Base-by-base conservation (phyloP, 2,113 vertebrate genomes). In the Gymnocephalus cernua region DNA sequence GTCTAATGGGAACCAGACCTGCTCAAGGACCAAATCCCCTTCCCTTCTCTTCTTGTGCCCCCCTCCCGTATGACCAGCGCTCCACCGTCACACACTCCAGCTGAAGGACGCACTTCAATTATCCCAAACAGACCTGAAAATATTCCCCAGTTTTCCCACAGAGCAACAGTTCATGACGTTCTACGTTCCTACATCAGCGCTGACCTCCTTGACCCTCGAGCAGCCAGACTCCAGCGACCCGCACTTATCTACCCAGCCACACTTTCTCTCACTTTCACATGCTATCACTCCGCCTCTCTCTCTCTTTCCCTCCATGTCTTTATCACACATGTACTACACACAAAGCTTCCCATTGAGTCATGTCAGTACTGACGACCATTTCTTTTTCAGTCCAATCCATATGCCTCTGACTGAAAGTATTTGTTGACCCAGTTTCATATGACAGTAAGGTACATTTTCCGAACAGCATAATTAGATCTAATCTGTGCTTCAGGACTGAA, bases 1-100 rank as follows among this genome's bases (percentile, higher is more conserved):
- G 88, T 93, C 92, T 96, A 96, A 96, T 96, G 95, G 94, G 94
- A 96, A 94, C 94, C 95, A 96, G 94, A 95, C 90, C 92, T 92
- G 78, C 89, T 87, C 56, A 74, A 89, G 83, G 85, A 92, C 89
- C 83, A 77, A 90, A 86, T 88, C 86, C 84, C 82, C 75, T 50
- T 62, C 80, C 38, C 67, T 86, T 75, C 66, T 65, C 56, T 64
- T 57, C 83, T 45, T 21, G 38, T 41, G 38, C 53, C 35, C 35
- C 12, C 59, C 67, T 32, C 25, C 12, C 44, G 50, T 66, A 82
- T 67, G 76, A 88, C 91, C 84, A 82, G 78, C 21, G 79, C 79
- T 84, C 82, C 38, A 61, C 80, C 79, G 80, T 91, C 85, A 75
- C 78, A 79, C 77, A 86, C 87, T 87, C 88, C 92, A 94, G 88